Evolutionary conservation across 2,113 vertebrate species (phyloP).

Genomic region (Scalopus aquaticus): DNA sequence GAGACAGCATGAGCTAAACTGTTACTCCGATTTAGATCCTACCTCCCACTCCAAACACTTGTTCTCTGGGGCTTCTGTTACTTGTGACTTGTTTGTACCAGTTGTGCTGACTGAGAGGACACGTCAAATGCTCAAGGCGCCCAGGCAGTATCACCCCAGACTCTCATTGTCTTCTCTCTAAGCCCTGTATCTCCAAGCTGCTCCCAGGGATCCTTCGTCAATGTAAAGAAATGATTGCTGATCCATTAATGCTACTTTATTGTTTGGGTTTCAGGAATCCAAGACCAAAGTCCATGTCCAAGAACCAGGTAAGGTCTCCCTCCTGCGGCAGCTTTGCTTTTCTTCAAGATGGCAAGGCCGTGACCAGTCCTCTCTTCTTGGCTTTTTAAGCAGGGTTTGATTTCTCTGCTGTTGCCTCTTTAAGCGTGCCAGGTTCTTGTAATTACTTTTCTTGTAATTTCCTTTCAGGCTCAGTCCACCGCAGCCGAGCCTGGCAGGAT

Average conservation of each 20-base stretch:
- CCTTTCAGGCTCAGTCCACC: not conserved
- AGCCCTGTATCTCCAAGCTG: not conserved
- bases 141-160: not conserved
- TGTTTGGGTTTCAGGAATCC: slow-evolving; percentile 78
- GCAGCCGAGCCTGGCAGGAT: not conserved
- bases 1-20: not conserved
- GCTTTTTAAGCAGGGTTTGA: no score
- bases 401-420: not conserved
- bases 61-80: not conserved
- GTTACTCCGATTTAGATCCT: not conserved
- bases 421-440: not conserved
- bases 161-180: not conserved
- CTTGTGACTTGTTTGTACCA: not conserved
- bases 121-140: no score
- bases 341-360: not conserved
- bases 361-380: not conserved
- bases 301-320: slow-evolving; percentile 74
- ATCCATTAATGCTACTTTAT: slow-evolving; percentile 49
- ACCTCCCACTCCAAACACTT: not conserved
- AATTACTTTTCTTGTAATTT: not conserved
- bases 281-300: not conserved
- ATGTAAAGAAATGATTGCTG: slow-evolving; percentile 13
- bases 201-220: not conserved
- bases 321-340: not conserved
- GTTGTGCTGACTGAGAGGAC: not conserved